phyloP scores from a whole-genome alignment of 2,888 invertebrate species.

The Thera obeliscata region DNA sequence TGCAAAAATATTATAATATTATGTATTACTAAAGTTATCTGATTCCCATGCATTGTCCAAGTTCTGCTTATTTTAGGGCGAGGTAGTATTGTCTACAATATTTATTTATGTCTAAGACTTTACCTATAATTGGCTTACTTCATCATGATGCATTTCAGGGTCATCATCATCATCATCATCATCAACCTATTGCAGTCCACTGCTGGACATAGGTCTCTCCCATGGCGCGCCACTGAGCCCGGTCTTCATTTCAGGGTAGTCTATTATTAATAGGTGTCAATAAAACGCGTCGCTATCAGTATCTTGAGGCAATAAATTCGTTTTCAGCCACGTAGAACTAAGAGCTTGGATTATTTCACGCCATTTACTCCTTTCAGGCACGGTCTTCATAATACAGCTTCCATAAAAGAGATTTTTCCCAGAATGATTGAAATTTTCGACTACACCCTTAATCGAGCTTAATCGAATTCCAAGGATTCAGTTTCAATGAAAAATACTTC shows the following conservation, averaged over 20 bases:
- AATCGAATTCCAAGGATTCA: conserved; percentile 63
- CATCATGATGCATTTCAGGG: conserved; percentile 16
- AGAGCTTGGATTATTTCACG: conserved; percentile 82
- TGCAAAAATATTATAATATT: too few relatives aligned
- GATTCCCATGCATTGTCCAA: too few relatives aligned
- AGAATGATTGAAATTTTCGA: conserved; percentile 71
- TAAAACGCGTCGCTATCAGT: conserved; percentile 68
- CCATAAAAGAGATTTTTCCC: conserved; percentile 71
- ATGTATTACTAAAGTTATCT: too few relatives aligned
- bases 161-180: too few relatives aligned
- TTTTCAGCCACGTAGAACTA: conserved; percentile 79
- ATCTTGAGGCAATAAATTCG: conserved; percentile 79
- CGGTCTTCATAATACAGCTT: conserved; percentile 76
- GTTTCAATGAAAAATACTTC: conserved; percentile 39
- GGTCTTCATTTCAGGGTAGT: conserved; percentile 20
- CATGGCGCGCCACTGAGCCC: too few relatives aligned
- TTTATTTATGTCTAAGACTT: not conserved
- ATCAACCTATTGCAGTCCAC: too few relatives aligned
- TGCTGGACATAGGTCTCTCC: too few relatives aligned
- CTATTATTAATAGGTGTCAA: conserved; percentile 68
- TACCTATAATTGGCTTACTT: conserved; percentile 10
- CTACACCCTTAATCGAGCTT: conserved; percentile 61
- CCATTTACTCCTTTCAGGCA: conserved; percentile 81
- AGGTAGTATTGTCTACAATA: too few relatives aligned
- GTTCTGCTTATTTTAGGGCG: too few relatives aligned